Percentiles rank a stretch among this genome's conserved stretches.
Conservation (phyloP, 1,140 invertebrate genomes). For the Drosophila mayri region DNA sequence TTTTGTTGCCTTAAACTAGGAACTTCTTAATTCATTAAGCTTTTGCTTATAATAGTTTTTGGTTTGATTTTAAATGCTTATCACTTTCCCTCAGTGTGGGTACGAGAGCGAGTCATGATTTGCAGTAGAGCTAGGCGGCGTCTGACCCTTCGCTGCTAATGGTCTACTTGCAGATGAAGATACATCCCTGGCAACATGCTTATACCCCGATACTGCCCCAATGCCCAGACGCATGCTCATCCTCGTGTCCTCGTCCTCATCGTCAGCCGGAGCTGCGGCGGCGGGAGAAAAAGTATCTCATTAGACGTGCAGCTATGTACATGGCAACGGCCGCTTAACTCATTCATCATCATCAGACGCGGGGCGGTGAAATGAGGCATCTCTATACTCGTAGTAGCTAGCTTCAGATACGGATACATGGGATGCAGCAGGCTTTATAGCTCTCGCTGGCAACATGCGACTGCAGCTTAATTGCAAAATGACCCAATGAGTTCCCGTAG, state of each 20-base stretch:
- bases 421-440: conserved; percentile 30
- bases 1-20: not conserved
- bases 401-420: conserved; percentile 46
- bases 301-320: conserved; percentile 72
- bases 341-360: conserved; percentile 78
- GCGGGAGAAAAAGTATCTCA: conserved; percentile 75
- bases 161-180: conserved; percentile 55
- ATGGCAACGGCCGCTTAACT: conserved; percentile 80
- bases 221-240: conserved; percentile 4
- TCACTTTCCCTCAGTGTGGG: not conserved
- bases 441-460: conserved; percentile 34
- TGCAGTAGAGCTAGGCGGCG: conserved; percentile 48
- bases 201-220: not conserved
- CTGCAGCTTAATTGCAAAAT: conserved; percentile 77
- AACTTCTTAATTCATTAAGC: not conserved
- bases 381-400: conserved; percentile 14
- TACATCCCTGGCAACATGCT: conserved; percentile 31
- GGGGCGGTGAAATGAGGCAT: conserved; percentile 8
- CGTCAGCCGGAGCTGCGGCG: not conserved
- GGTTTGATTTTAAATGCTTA: not conserved
- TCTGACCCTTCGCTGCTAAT: conserved; percentile 41
- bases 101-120: conserved; percentile 47
- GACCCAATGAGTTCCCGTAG: conserved; percentile 59
- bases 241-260: conserved; percentile 4
- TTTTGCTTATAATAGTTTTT: not conserved